Conservation (phyloP, 2,888 invertebrate genomes). For the Netelia virgata region DNA sequence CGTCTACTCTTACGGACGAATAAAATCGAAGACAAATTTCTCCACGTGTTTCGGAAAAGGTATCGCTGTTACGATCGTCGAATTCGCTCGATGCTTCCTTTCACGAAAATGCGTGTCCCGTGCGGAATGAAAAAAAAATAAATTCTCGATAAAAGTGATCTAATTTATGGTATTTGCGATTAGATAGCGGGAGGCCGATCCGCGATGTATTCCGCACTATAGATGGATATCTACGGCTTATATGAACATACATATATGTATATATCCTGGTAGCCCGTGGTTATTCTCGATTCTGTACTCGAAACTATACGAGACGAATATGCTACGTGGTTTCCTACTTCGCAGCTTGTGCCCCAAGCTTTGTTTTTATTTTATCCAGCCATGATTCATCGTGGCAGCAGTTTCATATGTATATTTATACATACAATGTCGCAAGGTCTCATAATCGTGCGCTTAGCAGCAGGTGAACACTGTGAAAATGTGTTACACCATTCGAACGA, state of each 20-base stretch:
- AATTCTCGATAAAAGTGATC: conserved; percentile 29
- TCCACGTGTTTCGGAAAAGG: background rate
- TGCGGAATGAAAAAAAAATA: background rate
- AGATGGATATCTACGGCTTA: background rate
- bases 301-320: background rate
- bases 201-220: too few relatives aligned
- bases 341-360: background rate
- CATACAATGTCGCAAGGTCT: conserved; percentile 13
- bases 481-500: conserved; percentile 36
- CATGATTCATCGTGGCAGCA: conserved; percentile 25
- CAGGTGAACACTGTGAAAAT: conserved; percentile 55
- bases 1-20: background rate
- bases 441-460: conserved; percentile 10
- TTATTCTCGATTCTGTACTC: background rate
- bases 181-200: conserved; percentile 15
- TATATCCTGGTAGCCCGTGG: background rate
- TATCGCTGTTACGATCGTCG: conserved; percentile 5
- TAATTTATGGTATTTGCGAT: conserved; percentile 37
- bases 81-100: conserved; percentile 4
- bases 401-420: background rate
- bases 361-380: conserved; percentile 13
- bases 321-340: conserved; percentile 13
- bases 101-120: background rate
- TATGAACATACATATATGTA: background rate
- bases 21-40: background rate